phyloP scores from a whole-genome alignment of 1,140 invertebrate genomes.

The Caerostris extrusa region DNA sequence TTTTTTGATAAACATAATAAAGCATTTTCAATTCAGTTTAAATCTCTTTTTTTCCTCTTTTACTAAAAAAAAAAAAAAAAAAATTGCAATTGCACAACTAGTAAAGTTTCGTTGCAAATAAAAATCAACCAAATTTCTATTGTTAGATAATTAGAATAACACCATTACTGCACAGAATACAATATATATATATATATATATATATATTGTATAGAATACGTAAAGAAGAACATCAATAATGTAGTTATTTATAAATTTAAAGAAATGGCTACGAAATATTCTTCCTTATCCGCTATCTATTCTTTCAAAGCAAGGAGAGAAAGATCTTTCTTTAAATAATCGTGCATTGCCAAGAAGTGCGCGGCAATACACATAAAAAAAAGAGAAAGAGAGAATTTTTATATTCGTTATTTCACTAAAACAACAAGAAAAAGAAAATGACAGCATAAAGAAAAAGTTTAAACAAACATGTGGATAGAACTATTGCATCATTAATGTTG shows the following conservation, averaged over 20 bases:
- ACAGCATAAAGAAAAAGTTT: conserved; percentile 14
- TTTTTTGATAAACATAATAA: too few relatives aligned
- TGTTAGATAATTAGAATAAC: background rate
- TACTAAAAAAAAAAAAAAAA: too few relatives aligned
- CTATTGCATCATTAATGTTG: conserved; percentile 71
- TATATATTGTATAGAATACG: background rate
- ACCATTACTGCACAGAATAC: background rate
- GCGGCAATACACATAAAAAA: background rate
- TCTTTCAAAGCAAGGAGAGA: background rate
- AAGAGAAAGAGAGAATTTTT: background rate
- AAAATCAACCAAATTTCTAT: background rate
- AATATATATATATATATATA: background rate
- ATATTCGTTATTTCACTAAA: conserved; percentile 15
- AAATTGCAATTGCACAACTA: too few relatives aligned
- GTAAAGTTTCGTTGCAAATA: background rate
- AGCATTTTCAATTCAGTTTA: too few relatives aligned
- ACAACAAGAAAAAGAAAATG: conserved; percentile 33
- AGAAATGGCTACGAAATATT: background rate
- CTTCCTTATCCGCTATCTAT: too few relatives aligned
- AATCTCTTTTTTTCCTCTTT: too few relatives aligned
- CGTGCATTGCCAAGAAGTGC: background rate
- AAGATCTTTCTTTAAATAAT: background rate
- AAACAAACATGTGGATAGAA: conserved; percentile 64
- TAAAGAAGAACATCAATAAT: background rate
- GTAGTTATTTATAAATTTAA: background rate